Conservation (phyloP, 2,797 vertebrate genomes). For the Carcharodon carcharias region DNA sequence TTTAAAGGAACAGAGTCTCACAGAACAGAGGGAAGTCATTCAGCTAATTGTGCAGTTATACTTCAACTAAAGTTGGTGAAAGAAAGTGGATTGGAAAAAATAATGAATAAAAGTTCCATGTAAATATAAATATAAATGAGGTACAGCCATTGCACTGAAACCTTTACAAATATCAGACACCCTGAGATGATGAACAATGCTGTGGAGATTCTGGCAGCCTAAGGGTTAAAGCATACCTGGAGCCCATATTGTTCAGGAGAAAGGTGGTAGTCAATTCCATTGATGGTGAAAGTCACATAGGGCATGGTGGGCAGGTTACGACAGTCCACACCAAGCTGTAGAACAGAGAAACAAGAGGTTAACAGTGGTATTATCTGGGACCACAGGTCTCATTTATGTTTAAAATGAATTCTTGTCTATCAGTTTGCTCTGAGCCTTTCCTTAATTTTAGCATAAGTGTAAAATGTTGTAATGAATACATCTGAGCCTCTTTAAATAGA, state of each 20-base stretch:
- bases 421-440: neutral
- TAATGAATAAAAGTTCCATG: neutral
- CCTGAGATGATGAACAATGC: neutral
- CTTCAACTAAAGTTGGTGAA: neutral
- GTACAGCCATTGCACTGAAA: neutral
- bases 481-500: neutral
- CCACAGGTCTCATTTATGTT: neutral
- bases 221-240: neutral
- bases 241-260: neutral
- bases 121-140: neutral
- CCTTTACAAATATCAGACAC: neutral
- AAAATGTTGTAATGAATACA: neutral
- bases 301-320: neutral
- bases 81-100: neutral
- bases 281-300: neutral
- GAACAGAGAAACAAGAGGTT: neutral
- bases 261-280: neutral
- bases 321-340: neutral
- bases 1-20: too few species aligned
- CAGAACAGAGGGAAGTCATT: neutral
- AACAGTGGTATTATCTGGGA: neutral
- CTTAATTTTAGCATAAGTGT: neutral
- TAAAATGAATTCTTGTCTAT: neutral
- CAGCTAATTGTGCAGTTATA: neutral
- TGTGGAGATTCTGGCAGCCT: neutral